Conservation (phyloP, 2,888 invertebrate species). For the Scaptomyza caliginosa region DNA sequence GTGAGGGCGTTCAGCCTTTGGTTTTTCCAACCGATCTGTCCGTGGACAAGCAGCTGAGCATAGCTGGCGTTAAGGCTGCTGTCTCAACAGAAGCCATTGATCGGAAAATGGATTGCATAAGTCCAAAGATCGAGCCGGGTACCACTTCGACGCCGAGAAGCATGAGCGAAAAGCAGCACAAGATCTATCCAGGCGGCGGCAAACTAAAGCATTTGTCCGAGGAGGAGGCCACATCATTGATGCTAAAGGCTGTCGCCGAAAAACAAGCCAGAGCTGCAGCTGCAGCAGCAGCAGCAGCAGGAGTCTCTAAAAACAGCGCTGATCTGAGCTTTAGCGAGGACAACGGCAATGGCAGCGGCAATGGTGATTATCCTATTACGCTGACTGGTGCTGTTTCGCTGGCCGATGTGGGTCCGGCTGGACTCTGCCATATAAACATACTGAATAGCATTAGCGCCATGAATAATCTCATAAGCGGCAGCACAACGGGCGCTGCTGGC, state of each 20-base stretch:
- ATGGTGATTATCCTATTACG: constrained; percentile 76
- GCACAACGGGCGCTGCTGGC: constrained; percentile 60
- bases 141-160: constrained; percentile 66
- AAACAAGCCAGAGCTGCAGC: constrained; percentile 68
- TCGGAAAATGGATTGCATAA: constrained; percentile 63
- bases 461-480: constrained; percentile 82
- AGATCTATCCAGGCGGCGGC: constrained; percentile 55
- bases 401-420: constrained; percentile 77
- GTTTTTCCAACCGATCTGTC: constrained; percentile 84
- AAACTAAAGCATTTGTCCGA: constrained; percentile 80
- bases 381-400: constrained; percentile 73
- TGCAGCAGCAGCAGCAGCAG: constrained; percentile 42
- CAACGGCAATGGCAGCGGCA: constrained; percentile 64
- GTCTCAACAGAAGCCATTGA: constrained; percentile 49
- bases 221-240: constrained; percentile 79
- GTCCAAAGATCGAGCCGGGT: constrained; percentile 61
- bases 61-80: constrained; percentile 36
- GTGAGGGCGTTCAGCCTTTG: constrained; percentile 85
- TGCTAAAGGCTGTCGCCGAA: constrained; percentile 80
- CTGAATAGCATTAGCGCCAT: constrained; percentile 83
- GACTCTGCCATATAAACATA: constrained; percentile 81
- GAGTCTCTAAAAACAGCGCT: constrained; percentile 66
- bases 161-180: constrained; percentile 52
- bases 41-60: constrained; percentile 76
- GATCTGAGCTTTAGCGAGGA: constrained; percentile 80